phyloP scores from a whole-genome alignment of 2,888 invertebrate species.

The Podotricha telesiphe region DNA sequence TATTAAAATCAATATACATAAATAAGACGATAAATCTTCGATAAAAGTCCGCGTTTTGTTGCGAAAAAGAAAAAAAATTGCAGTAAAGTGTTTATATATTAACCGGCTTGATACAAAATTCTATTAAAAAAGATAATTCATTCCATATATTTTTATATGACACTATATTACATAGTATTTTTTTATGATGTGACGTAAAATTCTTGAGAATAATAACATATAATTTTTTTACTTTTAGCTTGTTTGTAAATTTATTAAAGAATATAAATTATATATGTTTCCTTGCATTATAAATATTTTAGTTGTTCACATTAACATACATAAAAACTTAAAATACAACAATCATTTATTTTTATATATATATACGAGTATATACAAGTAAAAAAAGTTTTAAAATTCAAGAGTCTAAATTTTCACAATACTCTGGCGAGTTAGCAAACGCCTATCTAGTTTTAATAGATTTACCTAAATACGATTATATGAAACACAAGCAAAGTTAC shows the following conservation, averaged over 20 bases:
- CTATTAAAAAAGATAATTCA: neutral
- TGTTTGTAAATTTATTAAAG: neutral
- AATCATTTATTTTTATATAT: too few species aligned
- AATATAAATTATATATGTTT: neutral
- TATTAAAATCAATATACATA: neutral
- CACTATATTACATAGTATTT: neutral
- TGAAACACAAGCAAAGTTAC: constrained; percentile 50
- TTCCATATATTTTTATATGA: neutral
- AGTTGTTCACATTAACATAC: too few species aligned
- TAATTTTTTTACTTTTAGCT: neutral
- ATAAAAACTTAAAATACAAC: neutral
- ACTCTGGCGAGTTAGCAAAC: constrained; percentile 38
- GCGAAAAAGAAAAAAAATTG: too few species aligned
- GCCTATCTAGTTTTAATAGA: constrained; percentile 34
- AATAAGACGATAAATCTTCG: neutral
- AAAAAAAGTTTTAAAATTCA: too few species aligned
- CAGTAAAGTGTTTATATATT: constrained; percentile 1
- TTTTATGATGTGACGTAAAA: neutral
- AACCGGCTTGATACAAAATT: neutral
- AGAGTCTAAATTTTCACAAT: constrained; percentile 9
- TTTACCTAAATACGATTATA: constrained; percentile 38
- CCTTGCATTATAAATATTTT: too few species aligned
- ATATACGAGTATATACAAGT: too few species aligned
- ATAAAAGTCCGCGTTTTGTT: neutral
- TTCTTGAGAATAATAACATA: neutral